Evolutionary conservation across 1,140 invertebrate genomes (phyloP).

Genomic region (Nephila pilipes): DNA sequence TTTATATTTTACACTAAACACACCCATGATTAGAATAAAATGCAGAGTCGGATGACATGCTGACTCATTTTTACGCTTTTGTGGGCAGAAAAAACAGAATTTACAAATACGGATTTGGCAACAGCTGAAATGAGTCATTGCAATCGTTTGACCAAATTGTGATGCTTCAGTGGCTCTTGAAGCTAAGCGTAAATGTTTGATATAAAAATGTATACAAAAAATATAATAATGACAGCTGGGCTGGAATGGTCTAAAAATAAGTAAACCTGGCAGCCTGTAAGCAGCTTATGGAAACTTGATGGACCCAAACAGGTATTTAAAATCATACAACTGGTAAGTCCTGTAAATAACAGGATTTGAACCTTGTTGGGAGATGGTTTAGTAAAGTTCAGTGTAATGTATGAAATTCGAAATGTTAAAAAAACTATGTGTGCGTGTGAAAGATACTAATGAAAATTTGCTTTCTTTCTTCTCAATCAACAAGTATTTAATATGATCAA

Average conservation of each 20-base stretch:
- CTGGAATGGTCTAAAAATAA: not conserved
- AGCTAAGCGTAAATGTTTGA: slow-evolving; percentile 30
- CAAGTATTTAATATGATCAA: no score
- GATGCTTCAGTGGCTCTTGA: slow-evolving; percentile 28
- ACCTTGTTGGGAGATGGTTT: no score
- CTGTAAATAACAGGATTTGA: not conserved
- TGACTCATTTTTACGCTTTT: slow-evolving; percentile 21
- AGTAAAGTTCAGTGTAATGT: no score
- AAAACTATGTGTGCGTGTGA: no score
- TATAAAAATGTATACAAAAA: slow-evolving; percentile 9
- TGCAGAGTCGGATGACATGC: not conserved
- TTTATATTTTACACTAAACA: slow-evolving; percentile 19
- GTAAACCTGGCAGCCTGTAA: not conserved
- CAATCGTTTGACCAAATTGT: slow-evolving; percentile 34
- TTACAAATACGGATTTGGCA: slow-evolving; percentile 32
- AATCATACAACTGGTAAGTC: not conserved
- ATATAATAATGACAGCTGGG: not conserved
- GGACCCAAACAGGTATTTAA: not conserved
- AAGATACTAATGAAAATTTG: no score
- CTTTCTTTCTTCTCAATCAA: no score
- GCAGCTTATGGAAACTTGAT: not conserved
- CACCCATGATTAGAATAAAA: slow-evolving; percentile 39
- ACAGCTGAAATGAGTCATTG: slow-evolving; percentile 21
- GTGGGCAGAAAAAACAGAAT: slow-evolving; percentile 10
- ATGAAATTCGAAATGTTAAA: no score